Base-by-base conservation (phyloP, 1,140 invertebrate species). In the Apis cerana region DNA sequence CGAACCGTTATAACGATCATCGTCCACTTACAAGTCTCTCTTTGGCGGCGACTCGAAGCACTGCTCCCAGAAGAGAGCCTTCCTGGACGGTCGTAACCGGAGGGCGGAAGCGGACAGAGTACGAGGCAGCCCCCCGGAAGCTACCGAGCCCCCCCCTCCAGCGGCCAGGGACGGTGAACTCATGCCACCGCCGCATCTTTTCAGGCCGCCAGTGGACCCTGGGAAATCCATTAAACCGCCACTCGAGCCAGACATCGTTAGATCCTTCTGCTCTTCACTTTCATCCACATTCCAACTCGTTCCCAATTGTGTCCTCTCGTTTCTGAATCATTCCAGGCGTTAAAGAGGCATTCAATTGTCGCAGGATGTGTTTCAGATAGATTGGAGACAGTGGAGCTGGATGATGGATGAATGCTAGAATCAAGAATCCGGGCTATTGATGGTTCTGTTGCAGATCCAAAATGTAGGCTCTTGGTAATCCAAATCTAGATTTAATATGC, bases 21-120 rank as follows among this genome's bases (percentile, higher is more conserved):
- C 78, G 8, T 80, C 78, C 78, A 96, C 96, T 96, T 95, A 97
- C 96, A 94, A 95, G 90, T 96, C 96, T 85, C 96, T 93, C 84
- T 95, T 95, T 65, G 94, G 95, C 80, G 95, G 94, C 77, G 96
- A 95, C 83, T 96, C 95, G 95, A 96, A 97, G 91, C 97, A 96
- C 87, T 97, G 97, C 87, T 97, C 97, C 97, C 97, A 98, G 91
- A 97, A 98, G 61, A 93, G 83, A 23, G 92, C 90, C 65, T 92
- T 89, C 95, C 96, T 84, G 95, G 96, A 85, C 95, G 95, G 91
- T 95, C 95, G 93, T 96, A 97, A 96, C 81, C 97, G 94, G 33
- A 98, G 94, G 50, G 97, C 97, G 81, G 96, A 97, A 69, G 97
- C 97, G 89, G 96, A 97, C 58, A 97, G 95, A 0, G 97, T 97